These are phyloP conservation scores for Trichonephila inaurata DNA, from an alignment of 1,140 invertebrate species.

Conservation along the genomic window DNA sequence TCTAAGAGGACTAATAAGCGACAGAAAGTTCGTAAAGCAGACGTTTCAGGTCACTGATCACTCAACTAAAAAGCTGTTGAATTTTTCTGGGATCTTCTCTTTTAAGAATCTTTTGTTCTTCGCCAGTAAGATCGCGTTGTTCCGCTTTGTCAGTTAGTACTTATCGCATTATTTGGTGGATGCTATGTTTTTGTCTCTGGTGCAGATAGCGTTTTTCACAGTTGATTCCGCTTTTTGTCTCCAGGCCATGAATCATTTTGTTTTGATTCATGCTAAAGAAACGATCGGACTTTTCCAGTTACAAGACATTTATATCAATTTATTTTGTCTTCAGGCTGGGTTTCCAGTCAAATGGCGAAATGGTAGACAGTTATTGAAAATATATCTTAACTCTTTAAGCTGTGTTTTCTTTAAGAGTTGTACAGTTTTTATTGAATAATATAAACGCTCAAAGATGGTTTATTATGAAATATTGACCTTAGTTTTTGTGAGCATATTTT, in stretches of 20 bases:
- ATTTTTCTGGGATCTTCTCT: conserved; percentile 32
- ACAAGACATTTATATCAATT: not conserved
- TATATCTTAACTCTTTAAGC: no score
- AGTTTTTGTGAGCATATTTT: no score
- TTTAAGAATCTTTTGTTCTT: conserved; percentile 44
- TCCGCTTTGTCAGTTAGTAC: conserved; percentile 32
- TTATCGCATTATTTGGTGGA: conserved; percentile 21
- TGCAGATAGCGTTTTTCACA: not conserved
- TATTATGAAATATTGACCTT: no score
- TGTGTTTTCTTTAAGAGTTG: no score
- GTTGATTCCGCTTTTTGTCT: not conserved
- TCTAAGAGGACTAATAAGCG: conserved; percentile 42
- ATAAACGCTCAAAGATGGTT: no score
- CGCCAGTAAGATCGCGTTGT: not conserved
- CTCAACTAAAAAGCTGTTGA: not conserved
- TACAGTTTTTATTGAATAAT: no score
- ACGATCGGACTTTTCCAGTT: not conserved
- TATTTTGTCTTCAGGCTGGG: not conserved
- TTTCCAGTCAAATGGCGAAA: not conserved
- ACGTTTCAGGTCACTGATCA: conserved; percentile 63
- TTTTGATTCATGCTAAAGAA: not conserved
- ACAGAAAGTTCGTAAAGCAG: conserved; percentile 43
- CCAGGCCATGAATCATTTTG: not conserved
- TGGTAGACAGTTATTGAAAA: no score
- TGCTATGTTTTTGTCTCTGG: not conserved